Evolutionary conservation across 2,113 vertebrate genomes (phyloP), one percentile per base, ranked within the genome.

Genomic region (Paratilapia polleni): DNA sequence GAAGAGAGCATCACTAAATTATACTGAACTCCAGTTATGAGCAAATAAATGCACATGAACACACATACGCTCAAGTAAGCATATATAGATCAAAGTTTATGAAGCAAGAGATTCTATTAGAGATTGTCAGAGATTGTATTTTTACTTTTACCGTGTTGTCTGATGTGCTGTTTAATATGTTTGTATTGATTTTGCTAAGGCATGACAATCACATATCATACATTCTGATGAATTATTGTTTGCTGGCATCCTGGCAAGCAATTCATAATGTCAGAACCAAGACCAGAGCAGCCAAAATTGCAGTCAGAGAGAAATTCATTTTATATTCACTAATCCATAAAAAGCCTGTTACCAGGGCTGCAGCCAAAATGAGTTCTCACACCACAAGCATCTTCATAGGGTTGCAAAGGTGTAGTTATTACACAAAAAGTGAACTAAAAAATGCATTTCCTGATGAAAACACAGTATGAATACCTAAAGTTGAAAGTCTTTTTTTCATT

Each of bases 1-100:
- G 74, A 26, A 3, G 60, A 85, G 62, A 87, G 81, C 19, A 49
- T 64, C 59, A 15, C 13, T 12, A 63, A 77, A 74, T 89, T 84
- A 77, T 52, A 74, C 47, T 49, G 28, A 75, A 87, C 24, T 47
- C 59, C 52, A 61, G 43, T 38, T 79, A 77, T 83, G 41, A 75
- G 62, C 62, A 41, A 49, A 83, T 41, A 38, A 49, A 81, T 12
- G 11, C 34, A 78, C 84, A 56, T 24, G 2, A 58, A 74, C 8
- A 56, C 56, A 28, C 6, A 28, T 26, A 10, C 8, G 22, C 26
- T 78, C 12, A 41, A 15, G 14, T 11, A 20, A 28, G 66, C 28
- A 17, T 4, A 6, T 20, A 62, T 6, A 78, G 28, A 74, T 52
- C 1, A 57, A 2, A 6, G 8, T 78, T 43, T 64, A 34, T 1